Evolutionary conservation across 1,140 invertebrate genomes (phyloP).

Genomic region (Xylocopa sonorina): DNA sequence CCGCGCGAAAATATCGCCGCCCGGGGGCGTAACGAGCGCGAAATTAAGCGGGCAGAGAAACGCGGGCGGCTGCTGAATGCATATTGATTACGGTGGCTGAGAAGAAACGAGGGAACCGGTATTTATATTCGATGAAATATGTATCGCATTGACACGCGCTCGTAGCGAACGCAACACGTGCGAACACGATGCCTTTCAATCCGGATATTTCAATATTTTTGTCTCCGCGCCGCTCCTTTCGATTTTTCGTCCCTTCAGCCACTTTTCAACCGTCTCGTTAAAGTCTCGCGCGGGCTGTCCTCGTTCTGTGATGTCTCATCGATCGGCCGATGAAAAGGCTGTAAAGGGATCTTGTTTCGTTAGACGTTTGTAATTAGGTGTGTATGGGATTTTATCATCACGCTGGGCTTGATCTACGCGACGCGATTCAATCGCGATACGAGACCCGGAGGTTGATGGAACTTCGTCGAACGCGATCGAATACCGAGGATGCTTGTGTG

Average conservation of each 20-base stretch:
- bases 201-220: slow-evolving; percentile 32
- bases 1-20: slow-evolving; percentile 11
- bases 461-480: background rate
- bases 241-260: slow-evolving; percentile 6
- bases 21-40: background rate
- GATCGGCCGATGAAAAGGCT: background rate
- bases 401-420: no score
- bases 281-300: background rate
- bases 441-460: no score
- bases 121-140: slow-evolving; percentile 49
- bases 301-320: background rate
- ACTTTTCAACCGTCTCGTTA: slow-evolving; percentile 14
- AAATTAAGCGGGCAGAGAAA: slow-evolving; percentile 31
- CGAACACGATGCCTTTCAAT: slow-evolving; percentile 31
- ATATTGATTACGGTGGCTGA: slow-evolving; percentile 27
- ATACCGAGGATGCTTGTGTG: no score
- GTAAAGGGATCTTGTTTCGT: background rate
- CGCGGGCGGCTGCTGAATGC: slow-evolving; percentile 11
- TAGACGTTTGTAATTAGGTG: background rate
- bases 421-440: background rate
- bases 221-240: slow-evolving; percentile 14
- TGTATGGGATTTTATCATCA: background rate
- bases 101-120: slow-evolving; percentile 23
- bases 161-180: slow-evolving; percentile 16
- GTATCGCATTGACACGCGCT: slow-evolving; percentile 38